Evolutionary conservation across 2,113 vertebrate genomes (phyloP).

Genomic region (Ageneiosus marmoratus): DNA sequence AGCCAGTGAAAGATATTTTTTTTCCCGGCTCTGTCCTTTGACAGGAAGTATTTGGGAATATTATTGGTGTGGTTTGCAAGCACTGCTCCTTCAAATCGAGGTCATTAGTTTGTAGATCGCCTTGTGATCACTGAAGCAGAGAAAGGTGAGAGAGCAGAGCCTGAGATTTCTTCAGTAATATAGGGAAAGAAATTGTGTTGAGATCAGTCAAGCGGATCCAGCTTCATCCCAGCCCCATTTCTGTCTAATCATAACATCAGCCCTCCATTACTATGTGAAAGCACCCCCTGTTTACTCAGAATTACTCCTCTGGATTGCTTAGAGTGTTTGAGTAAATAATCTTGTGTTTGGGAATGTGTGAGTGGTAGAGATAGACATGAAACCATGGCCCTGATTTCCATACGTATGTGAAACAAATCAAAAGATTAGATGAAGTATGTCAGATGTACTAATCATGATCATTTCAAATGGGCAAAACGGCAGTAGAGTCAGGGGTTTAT

Average conservation of each 20-base stretch:
- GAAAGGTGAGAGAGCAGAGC: neutral
- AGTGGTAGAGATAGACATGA: neutral
- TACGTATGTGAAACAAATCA: neutral
- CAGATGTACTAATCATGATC: neutral
- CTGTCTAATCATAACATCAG: slow-evolving; percentile 35
- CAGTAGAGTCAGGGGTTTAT: neutral
- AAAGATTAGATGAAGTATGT: neutral
- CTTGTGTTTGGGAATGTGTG: neutral
- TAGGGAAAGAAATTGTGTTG: neutral
- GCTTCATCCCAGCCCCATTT: slow-evolving; percentile 24
- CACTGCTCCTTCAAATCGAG: slow-evolving; percentile 18
- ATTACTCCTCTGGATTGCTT: slow-evolving; percentile 29
- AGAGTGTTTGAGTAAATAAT: neutral
- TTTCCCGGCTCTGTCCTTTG: neutral
- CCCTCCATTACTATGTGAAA: neutral
- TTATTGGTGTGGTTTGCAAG: slow-evolving; percentile 25
- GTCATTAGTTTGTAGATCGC: slow-evolving; percentile 24
- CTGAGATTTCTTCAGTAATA: neutral
- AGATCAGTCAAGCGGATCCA: slow-evolving; percentile 22
- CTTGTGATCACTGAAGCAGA: neutral
- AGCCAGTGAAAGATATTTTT: neutral
- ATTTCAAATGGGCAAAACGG: neutral
- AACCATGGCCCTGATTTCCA: neutral
- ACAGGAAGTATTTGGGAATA: slow-evolving; percentile 16
- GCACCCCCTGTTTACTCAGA: slow-evolving; percentile 18